Evolutionary conservation across 2,888 invertebrate species (phyloP), one percentile per base, ranked within the genome.

Genomic region (Teleiodes luculella): DNA sequence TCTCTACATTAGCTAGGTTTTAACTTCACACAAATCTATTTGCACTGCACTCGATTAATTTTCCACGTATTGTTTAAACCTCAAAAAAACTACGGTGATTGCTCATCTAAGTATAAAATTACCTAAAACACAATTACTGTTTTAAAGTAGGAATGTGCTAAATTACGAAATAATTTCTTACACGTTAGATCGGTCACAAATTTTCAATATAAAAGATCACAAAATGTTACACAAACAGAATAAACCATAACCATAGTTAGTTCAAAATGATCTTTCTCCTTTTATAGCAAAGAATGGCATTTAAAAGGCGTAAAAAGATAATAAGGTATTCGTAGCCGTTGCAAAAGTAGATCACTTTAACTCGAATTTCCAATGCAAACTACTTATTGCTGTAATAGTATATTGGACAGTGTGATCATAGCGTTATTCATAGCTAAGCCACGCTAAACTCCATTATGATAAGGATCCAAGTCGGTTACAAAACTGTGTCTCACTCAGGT

Each of bases 361-460:
- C n/a, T n/a, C n/a, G 10, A 13, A 30, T 10, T 1, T 20, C 24
- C 54, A 51, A 54, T 54, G 51, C 51, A 33, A 54, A 54, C 54
- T n/a, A 36, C 45, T 16, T 51, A 36, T 54, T 54, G 37, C 30
- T 4, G 45, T 30, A 54, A 54, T 45, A 47, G 33, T 28, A 14
- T 14, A 47, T 47, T 7, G 33, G 31, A 43, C n/a, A n/a, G n/a
- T n/a, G n/a, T n/a, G n/a, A n/a, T n/a, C n/a, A n/a, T n/a, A n/a
- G n/a, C n/a, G n/a, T n/a, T n/a, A n/a, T n/a, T n/a, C n/a, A n/a
- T n/a, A n/a, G n/a, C n/a, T 41, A 10, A 41, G 39, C 39, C 16
- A 18, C 16, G 39, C 6, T 24, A 24, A 24, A 6, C 24, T 24
- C 6, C 11, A 41, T 18, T 41, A 18, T 41, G 39, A 20, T 41